Conservation (phyloP, 2,113 vertebrate genomes). For the Coryphaenoides rupestris region DNA sequence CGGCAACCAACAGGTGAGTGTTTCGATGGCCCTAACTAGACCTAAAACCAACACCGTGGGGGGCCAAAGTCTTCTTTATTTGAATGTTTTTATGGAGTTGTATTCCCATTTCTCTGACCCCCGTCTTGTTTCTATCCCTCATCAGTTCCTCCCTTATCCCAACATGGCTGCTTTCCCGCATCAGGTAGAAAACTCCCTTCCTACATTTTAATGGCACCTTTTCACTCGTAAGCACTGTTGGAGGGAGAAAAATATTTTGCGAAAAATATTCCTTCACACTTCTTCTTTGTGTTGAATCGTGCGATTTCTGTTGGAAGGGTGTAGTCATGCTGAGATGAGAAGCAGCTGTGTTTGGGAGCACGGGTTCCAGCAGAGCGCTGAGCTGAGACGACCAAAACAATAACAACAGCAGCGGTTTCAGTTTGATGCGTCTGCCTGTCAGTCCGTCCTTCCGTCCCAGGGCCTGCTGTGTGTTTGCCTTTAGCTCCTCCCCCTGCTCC, state of each 20-base stretch:
- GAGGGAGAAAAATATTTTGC: constrained; percentile 6
- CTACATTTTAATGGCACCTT: constrained; percentile 29
- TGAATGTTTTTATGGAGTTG: constrained; percentile 5
- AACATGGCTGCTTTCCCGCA: constrained; percentile 49
- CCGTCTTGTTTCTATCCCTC: constrained; percentile 43
- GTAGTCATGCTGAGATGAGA: constrained; percentile 24
- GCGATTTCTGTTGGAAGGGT: constrained; percentile 10
- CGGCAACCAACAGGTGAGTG: constrained; percentile 77
- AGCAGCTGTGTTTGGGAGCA: constrained; percentile 34
- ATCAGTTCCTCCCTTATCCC: constrained; percentile 53
- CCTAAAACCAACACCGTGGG: neutral
- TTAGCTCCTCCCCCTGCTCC: neutral
- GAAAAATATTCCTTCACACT: neutral
- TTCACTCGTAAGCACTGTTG: constrained; percentile 18
- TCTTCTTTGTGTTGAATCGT: neutral
- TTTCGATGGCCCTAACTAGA: neutral
- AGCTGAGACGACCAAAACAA: constrained; percentile 19
- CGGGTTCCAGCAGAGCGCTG: constrained; percentile 25
- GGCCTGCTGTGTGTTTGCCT: constrained; percentile 19
- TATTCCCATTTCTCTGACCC: constrained; percentile 34
- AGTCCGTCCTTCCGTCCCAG: too few species aligned
- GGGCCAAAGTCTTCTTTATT: neutral
- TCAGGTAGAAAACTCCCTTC: constrained; percentile 48
- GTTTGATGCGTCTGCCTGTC: constrained; percentile 5
- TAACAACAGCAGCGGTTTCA: constrained; percentile 39